Base-by-base conservation (phyloP, 2,113 vertebrate genomes). In the Cyprinodon tularosa region DNA sequence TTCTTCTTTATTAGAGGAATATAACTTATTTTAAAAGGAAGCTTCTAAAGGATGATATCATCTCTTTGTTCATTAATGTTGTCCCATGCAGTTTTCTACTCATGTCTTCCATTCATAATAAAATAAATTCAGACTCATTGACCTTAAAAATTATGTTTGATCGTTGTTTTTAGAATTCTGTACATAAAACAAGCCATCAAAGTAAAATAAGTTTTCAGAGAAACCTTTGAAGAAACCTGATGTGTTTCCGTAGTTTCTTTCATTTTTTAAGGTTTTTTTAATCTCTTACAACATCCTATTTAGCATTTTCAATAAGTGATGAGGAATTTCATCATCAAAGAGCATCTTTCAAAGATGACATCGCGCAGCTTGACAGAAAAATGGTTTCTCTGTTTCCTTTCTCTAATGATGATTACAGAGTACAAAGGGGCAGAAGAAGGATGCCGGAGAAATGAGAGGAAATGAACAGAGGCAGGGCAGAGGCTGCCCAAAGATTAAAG, bases 301-400 rank as follows among this genome's bases (percentile, higher is more conserved):
- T 39, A 62, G 48, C 53, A 82, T 74, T 90, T 91, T 84, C 85
- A 83, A 86, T 48, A 82, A 69, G 68, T 84, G 84, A 89, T 84
- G 74, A 68, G 45, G 89, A 78, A 83, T 92, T 82, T 89, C 88
- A 87, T 91, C 91, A 92, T 91, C 86, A 90, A 92, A 92, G 88
- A 72, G 59, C 68, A 77, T 74, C 57, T 73, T 76, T 83, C 81
- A 81, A 66, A 85, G 36, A 69, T 74, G 39, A 60, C 72, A 73
- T 83, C 72, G 62, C 39, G 73, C 38, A 71, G 47, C 76, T 68
- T 70, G 82, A 77, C 80, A 77, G 74, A 14, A 80, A 82, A 84
- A 72, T 8, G 60, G 62, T 40, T 64, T 82, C 80, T 76, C 66
- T 81, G 74, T 83, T 86, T 74, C 48, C 62, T 69, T 74, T 67